Evolutionary conservation across 2,888 invertebrate genomes (phyloP).

Genomic region (Eupithecia centaureata): DNA sequence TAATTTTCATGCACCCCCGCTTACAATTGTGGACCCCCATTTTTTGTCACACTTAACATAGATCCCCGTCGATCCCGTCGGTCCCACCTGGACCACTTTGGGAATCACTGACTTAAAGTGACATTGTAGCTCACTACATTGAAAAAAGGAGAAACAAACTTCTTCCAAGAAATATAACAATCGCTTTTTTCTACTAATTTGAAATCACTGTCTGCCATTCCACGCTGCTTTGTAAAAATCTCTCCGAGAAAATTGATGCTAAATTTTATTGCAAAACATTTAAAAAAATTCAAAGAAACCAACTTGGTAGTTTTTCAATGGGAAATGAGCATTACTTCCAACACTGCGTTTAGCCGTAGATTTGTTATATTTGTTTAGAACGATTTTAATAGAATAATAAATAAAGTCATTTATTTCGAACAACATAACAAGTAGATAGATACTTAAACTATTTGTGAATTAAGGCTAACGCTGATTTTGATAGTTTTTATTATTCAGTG

Average conservation of each 20-base stretch:
- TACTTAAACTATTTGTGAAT: background rate
- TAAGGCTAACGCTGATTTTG: background rate
- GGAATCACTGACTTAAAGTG: too few species aligned
- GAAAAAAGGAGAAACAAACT: constrained; percentile 19
- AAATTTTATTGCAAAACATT: constrained; percentile 31
- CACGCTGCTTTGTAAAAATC: constrained; percentile 32
- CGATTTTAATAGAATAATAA: too few species aligned
- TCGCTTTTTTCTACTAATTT: constrained; percentile 39
- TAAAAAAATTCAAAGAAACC: constrained; percentile 14
- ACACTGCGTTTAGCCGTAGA: background rate
- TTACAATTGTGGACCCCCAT: too few species aligned
- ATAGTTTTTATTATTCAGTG: background rate
- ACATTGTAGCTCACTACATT: constrained; percentile 22
- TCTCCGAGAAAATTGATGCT: constrained; percentile 26
- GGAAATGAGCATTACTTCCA: background rate
- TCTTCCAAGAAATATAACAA: constrained; percentile 37
- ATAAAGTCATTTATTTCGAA: too few species aligned
- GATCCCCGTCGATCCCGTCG: too few species aligned
- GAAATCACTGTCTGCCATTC: constrained; percentile 37
- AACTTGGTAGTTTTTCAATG: background rate
- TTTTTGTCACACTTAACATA: too few species aligned
- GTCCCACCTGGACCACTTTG: too few species aligned
- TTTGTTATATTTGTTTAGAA: too few species aligned
- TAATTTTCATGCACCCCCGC: too few species aligned
- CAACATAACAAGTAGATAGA: too few species aligned